Evolutionary conservation across 2,888 invertebrate species (phyloP).

Genomic region (Drosophila histrio): DNA sequence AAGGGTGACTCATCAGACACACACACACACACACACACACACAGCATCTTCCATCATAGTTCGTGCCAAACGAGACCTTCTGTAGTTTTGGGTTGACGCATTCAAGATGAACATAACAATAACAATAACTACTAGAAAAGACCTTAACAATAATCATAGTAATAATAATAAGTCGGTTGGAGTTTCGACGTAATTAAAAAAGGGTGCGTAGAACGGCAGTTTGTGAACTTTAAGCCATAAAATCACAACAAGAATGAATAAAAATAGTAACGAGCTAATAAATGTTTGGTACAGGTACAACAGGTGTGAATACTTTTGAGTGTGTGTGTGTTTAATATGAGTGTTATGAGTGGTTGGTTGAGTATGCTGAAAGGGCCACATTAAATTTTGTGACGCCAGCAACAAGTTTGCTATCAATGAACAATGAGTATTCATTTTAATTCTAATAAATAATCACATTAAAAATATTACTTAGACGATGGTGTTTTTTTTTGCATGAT

Average conservation of each 20-base stretch:
- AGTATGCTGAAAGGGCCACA: conserved; percentile 50
- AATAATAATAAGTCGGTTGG: conserved; percentile 13
- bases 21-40: no score
- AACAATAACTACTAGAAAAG: conserved; percentile 14
- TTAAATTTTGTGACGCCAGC: conserved; percentile 47
- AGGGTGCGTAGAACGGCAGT: conserved; percentile 59
- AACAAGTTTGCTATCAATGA: conserved; percentile 62
- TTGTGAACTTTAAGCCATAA: conserved; percentile 35
- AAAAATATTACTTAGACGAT: conserved; percentile 59
- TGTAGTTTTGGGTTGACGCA: conserved; percentile 62
- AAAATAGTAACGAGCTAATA: conserved; percentile 71
- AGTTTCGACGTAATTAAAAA: conserved; percentile 65
- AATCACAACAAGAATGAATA: conserved; percentile 21
- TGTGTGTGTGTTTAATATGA: background rate
- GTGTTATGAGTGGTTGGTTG: conserved; percentile 14
- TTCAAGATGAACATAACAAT: conserved; percentile 23
- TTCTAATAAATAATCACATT: conserved; percentile 77
- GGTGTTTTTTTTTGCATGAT: conserved; percentile 39
- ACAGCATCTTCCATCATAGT: conserved; percentile 29
- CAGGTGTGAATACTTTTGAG: conserved; percentile 53
- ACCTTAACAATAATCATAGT: conserved; percentile 11
- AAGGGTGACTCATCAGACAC: conserved; percentile 72
- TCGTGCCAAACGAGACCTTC: conserved; percentile 78
- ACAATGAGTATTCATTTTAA: conserved; percentile 80
- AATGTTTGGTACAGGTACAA: conserved; percentile 55